These are phyloP conservation scores for Hydriomena furcata DNA, from an alignment of 2,888 invertebrate genomes.

Conservation along the genomic window DNA sequence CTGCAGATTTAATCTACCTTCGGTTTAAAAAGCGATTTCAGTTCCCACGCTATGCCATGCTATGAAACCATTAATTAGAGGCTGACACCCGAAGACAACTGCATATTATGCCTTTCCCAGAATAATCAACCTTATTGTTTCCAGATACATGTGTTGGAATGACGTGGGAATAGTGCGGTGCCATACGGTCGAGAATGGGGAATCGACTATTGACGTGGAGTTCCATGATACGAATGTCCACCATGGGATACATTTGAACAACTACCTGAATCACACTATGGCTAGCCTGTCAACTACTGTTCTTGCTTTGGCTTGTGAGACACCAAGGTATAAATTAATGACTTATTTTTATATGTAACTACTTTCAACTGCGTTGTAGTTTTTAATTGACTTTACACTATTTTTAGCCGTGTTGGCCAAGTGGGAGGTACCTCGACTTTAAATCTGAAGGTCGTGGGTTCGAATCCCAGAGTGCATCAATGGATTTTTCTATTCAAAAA, in stretches of 20 bases:
- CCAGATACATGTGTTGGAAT: conserved; percentile 93
- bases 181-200: conserved; percentile 87
- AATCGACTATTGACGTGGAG: conserved; percentile 95
- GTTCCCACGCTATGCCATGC: not conserved
- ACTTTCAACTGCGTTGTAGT: no score
- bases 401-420: no score
- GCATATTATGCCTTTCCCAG: not conserved
- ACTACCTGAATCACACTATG: conserved; percentile 93
- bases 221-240: conserved; percentile 96
- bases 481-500: no score
- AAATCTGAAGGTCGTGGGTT: no score
- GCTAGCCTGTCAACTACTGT: conserved; percentile 93
- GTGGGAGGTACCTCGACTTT: no score
- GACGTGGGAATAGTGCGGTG: conserved; percentile 95
- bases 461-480: no score
- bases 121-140: conserved; percentile 16
- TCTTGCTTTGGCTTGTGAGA: conserved; percentile 89
- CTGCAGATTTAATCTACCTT: no score
- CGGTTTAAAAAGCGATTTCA: no score
- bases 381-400: no score
- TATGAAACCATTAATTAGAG: not conserved
- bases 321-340: conserved; percentile 81
- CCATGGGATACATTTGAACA: conserved; percentile 94
- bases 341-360: not conserved
- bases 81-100: not conserved